These are phyloP conservation scores for Drosophila mercatorum DNA, from an alignment of 2,888 invertebrate species.

Conservation along the genomic window DNA sequence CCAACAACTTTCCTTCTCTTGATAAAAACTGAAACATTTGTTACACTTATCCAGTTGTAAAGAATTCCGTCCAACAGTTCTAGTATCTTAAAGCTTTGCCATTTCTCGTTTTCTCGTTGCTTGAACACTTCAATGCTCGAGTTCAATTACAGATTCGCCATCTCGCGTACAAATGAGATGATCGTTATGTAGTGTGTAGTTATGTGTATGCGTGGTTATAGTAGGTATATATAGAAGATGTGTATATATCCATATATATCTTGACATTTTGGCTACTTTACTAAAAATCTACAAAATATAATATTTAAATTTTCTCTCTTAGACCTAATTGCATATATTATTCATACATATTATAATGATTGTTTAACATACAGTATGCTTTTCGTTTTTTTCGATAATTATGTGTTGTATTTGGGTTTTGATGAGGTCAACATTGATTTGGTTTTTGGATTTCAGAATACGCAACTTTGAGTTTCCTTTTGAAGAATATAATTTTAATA, in stretches of 20 bases:
- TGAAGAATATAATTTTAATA: conserved; percentile 26
- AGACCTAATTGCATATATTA: conserved; percentile 33
- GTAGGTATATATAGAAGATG: conserved; percentile 45
- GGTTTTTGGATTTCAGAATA: conserved; percentile 52
- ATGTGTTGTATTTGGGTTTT: conserved; percentile 38
- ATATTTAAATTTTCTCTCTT: conserved; percentile 57
- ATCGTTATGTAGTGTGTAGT: conserved; percentile 26
- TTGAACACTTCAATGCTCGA: conserved; percentile 53
- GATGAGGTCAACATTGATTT: conserved; percentile 76
- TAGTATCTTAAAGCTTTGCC: conserved; percentile 76
- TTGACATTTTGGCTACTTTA: conserved; percentile 65
- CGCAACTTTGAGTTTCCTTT: conserved; percentile 56
- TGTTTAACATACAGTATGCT: conserved; percentile 52
- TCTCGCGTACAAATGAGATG: conserved; percentile 21
- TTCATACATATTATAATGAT: conserved; percentile 56
- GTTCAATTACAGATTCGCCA: conserved; percentile 45
- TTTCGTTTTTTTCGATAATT: conserved; percentile 37
- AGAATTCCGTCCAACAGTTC: conserved; percentile 55
- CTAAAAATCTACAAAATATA: conserved; percentile 79
- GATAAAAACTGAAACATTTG: conserved; percentile 36
- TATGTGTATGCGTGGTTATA: conserved; percentile 31
- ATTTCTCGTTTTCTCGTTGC: conserved; percentile 63
- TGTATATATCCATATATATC: conserved; percentile 50
- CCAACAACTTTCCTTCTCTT: conserved; percentile 30
- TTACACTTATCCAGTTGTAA: conserved; percentile 24